These are phyloP conservation scores for Patella depressa DNA, from an alignment of 2,888 invertebrate genomes.

Conservation along the genomic window DNA sequence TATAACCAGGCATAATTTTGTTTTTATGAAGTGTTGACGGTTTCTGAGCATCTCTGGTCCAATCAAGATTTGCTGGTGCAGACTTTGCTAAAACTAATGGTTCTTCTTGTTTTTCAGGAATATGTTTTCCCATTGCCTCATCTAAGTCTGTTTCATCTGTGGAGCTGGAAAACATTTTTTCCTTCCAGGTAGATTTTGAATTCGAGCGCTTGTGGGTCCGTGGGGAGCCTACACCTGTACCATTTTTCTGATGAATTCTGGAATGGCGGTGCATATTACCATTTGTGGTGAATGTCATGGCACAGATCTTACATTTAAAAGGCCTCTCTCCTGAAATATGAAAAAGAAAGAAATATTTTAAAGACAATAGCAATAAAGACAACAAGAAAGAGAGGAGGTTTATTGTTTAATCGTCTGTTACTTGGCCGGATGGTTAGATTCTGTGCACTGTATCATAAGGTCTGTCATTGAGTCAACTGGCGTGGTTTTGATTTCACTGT, in stretches of 20 bases:
- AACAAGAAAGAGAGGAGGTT: not conserved
- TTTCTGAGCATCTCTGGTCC: not conserved
- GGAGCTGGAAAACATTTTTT: not conserved
- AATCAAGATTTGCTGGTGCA: not conserved
- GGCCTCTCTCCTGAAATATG: constrained; percentile 79
- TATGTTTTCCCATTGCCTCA: not conserved
- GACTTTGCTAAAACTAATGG: not conserved
- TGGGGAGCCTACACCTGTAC: constrained; percentile 24
- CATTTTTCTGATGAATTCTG: constrained; percentile 77
- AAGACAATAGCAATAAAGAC: not conserved
- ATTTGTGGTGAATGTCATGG: constrained; percentile 86
- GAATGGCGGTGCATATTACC: constrained; percentile 89
- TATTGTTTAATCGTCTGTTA: too few species aligned
- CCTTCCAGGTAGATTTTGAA: not conserved
- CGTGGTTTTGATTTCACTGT: too few species aligned
- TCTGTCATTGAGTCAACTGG: too few species aligned
- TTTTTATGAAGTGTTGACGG: not conserved
- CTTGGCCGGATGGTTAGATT: too few species aligned
- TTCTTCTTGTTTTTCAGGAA: not conserved
- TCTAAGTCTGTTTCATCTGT: not conserved
- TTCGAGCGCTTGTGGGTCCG: not conserved
- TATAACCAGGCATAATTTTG: not conserved
- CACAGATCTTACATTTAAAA: constrained; percentile 84
- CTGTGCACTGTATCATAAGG: too few species aligned
- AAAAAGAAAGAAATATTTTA: constrained; percentile 6